Base-by-base conservation (phyloP, 2,888 invertebrate genomes). In the Neoaliturus tenellus region DNA sequence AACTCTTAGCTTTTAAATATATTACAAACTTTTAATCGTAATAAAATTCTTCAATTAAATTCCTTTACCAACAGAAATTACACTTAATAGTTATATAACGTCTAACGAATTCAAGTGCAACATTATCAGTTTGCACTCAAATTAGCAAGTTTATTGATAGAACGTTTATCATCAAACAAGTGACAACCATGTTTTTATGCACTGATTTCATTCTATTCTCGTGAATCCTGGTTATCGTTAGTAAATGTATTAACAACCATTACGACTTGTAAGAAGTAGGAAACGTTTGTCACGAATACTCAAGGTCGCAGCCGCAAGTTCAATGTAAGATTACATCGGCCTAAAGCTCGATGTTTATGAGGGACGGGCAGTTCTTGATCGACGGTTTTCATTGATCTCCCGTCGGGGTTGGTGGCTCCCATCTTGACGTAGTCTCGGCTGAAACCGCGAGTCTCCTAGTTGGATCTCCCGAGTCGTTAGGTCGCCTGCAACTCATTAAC, bases 161-260 rank as follows among this genome's bases (percentile, higher is more conserved):
- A 62, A 28, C 62, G 62, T 62, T 51, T 62, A 62, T 62, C 62
- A 28, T 28, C 8, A 2, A 31, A 62, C 62, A 31, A 62, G 62
- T 28, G 62, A 14, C 23, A 51, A 23, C 10, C 23, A 51, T 51
- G 51, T 51, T 51, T 51, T 51, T 20, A 51, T 51, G 51, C 51
- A 51, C 23, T 51, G 51, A 51, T 51, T 51, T 20, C n/a, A n/a
- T n/a, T n/a, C n/a, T n/a, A n/a, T n/a, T n/a, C n/a, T n/a, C n/a
- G n/a, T n/a, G n/a, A n/a, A n/a, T n/a, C n/a, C n/a, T n/a, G n/a
- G n/a, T n/a, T n/a, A n/a, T n/a, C n/a, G n/a, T n/a, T n/a, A n/a
- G n/a, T n/a, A n/a, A n/a, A n/a, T n/a, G n/a, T n/a, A n/a, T n/a
- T n/a, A n/a, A n/a, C n/a, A n/a, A n/a, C n/a, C n/a, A n/a, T n/a